Conservation (phyloP, 2,797 vertebrate species). For the Notolepis coatsorum region DNA sequence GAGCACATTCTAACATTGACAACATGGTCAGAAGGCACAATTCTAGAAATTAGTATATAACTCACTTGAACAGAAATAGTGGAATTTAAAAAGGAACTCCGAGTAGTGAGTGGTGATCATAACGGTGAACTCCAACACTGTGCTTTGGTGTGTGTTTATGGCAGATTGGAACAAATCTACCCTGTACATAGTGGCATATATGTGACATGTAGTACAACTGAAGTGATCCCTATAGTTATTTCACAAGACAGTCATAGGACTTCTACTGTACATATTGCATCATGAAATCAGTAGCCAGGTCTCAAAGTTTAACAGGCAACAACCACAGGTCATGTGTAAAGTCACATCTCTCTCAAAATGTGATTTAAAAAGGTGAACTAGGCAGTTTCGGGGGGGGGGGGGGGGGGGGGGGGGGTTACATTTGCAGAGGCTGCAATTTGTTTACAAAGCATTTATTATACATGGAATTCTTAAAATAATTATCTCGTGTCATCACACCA, state of each 20-base stretch:
- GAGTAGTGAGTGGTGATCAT: background rate
- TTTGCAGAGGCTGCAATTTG: too few relatives aligned
- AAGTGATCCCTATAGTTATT: background rate
- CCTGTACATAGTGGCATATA: background rate
- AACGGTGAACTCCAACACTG: background rate
- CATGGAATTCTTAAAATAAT: too few relatives aligned
- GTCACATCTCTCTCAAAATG: too few relatives aligned
- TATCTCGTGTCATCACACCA: too few relatives aligned
- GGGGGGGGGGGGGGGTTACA: too few relatives aligned
- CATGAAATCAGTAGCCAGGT: background rate
- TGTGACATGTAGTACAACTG: background rate
- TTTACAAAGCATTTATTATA: too few relatives aligned
- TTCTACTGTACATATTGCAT: background rate
- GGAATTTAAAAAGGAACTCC: background rate
- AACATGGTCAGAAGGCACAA: constrained; percentile 28
- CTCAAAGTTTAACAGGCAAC: background rate
- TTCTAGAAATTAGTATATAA: constrained; percentile 1
- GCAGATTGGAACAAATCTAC: background rate
- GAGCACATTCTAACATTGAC: constrained; percentile 23
- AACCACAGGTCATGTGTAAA: too few relatives aligned
- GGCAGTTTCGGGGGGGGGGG: too few relatives aligned
- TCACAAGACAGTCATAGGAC: background rate
- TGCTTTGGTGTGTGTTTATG: background rate
- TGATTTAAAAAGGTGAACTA: too few relatives aligned
- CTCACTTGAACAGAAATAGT: background rate